Evolutionary conservation across 1,140 invertebrate species (phyloP), one percentile per base, ranked within the genome.

Genomic region (Apis cerana): DNA sequence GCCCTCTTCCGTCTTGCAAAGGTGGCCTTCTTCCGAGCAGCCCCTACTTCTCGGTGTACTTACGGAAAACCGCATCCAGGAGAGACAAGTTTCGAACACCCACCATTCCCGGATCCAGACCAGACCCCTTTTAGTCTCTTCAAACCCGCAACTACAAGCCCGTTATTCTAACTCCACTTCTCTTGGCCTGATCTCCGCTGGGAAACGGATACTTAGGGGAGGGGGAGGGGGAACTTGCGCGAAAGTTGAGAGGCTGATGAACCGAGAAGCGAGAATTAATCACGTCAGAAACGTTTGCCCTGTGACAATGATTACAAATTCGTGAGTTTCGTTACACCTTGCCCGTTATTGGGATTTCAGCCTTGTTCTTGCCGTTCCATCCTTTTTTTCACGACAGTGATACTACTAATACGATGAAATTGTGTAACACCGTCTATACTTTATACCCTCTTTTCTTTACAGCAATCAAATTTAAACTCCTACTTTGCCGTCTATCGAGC

Each of bases 201-300:
- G 79, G 83, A 69, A 68, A 74, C 75, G 81, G 80, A 86, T 89
- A 88, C 90, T 90, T 90, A 86, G 82, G 61, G 54, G 7, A 56
- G 54, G 82, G 82, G 61, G 54, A 17, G 12, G 54, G 82, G 84
- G 77, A 88, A 90, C 90, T 90, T 89, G 80, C 52, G 50, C 75
- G 76, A 84, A 88, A 89, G 88, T 92, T 88, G 52, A 50, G 65
- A 69, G 80, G 72, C 85, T 81, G 86, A 88, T 87, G 84, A 77
- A 75, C 84, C 85, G 85, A 86, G 87, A 85, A 91, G 85, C 88
- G 89, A 90, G 89, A 91, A 90, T 90, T 90, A 89, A 90, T 90
- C 85, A 86, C 75, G 83, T 87, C 87, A 84, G 86, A 90, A 81
- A 64, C 21, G 23, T 8, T 15, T 9, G 27, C 13, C n/a, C 33